Percentiles rank a stretch among this genome's conserved stretches.
Conservation (phyloP, 2,888 invertebrate species). For the Megastigmus dorsalis region DNA sequence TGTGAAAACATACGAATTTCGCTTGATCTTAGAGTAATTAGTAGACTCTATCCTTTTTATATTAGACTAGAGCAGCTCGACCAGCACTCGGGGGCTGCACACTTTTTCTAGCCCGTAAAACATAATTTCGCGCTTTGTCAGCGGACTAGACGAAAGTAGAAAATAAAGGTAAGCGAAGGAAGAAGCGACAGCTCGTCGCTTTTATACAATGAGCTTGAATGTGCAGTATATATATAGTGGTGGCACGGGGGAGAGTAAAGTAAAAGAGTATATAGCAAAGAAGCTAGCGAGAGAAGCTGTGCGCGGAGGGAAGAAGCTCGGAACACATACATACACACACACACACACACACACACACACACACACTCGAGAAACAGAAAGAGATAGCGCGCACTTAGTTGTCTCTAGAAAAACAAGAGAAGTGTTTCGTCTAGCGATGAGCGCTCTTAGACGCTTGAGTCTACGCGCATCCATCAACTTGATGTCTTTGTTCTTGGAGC, state of each 20-base stretch:
- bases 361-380: constrained; percentile 54
- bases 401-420: constrained; percentile 59
- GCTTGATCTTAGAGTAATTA: background rate
- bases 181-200: background rate
- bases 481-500: constrained; percentile 73
- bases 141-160: constrained; percentile 46
- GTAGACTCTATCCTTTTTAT: background rate
- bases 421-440: constrained; percentile 65
- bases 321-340: too few species aligned
- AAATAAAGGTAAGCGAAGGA: constrained; percentile 38
- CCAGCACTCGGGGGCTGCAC: too few species aligned
- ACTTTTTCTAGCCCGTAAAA: background rate
- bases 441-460: constrained; percentile 60
- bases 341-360: too few species aligned
- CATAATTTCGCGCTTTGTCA: constrained; percentile 43
- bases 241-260: background rate
- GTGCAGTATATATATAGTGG: too few species aligned
- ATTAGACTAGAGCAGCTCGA: background rate
- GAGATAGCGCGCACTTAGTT: constrained; percentile 56
- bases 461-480: constrained; percentile 68
- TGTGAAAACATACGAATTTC: background rate
- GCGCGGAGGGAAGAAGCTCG: background rate
- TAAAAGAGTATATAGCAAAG: constrained; percentile 29
- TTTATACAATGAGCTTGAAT: constrained; percentile 17
- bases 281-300: too few species aligned